These are phyloP conservation scores for Andrena dorsata DNA, from an alignment of 2,888 invertebrate species.

Conservation along the genomic window DNA sequence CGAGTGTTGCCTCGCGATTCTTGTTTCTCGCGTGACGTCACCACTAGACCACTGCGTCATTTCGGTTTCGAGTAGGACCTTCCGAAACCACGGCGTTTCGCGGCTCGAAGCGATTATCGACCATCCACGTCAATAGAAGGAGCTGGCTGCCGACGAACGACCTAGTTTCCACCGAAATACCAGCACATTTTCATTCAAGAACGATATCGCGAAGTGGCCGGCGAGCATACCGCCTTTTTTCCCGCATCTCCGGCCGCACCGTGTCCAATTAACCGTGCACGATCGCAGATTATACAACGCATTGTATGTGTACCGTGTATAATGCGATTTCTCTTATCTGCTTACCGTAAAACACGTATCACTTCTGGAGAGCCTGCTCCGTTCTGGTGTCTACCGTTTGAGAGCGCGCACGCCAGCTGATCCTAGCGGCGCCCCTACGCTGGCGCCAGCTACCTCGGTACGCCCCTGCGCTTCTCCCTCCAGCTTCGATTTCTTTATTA, in stretches of 20 bases:
- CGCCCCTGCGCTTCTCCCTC: conserved; percentile 56
- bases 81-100: background rate
- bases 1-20: no score
- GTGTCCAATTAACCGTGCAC: conserved; percentile 19
- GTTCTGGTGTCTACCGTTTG: conserved; percentile 44
- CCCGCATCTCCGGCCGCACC: background rate
- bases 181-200: conserved; percentile 57
- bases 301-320: conserved; percentile 54
- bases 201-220: conserved; percentile 1
- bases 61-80: conserved; percentile 5
- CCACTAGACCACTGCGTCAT: conserved; percentile 5
- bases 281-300: conserved; percentile 59
- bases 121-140: conserved; percentile 13
- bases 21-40: conserved; percentile 1
- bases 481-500: conserved; percentile 30
- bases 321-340: conserved; percentile 62
- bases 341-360: conserved; percentile 73
- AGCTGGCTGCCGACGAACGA: conserved; percentile 39
- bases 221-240: background rate
- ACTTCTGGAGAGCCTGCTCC: conserved; percentile 65
- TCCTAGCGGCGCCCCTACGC: conserved; percentile 39
- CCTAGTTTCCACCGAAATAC: conserved; percentile 51
- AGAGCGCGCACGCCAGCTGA: conserved; percentile 67
- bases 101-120: conserved; percentile 41
- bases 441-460: conserved; percentile 32